phyloP scores from a whole-genome alignment of 2,888 invertebrate species.

The Phyllotreta cruciferae region DNA sequence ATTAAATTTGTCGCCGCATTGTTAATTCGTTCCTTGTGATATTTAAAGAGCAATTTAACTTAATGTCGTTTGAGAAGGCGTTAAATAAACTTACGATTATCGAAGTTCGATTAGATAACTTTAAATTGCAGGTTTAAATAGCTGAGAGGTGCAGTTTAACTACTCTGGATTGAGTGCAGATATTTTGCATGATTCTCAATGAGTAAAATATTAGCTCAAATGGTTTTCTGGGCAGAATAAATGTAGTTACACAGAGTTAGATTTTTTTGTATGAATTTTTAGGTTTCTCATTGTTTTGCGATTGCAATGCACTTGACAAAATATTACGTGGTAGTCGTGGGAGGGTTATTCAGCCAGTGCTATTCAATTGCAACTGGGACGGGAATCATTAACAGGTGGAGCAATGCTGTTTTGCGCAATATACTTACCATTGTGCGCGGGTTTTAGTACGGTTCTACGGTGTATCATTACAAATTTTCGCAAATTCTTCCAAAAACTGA shows the following conservation, averaged over 20 bases:
- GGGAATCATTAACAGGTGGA: slow-evolving; percentile 51
- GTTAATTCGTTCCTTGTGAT: too few species aligned
- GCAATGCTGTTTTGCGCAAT: slow-evolving; percentile 47
- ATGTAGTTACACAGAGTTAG: slow-evolving; percentile 19
- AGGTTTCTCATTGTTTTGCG: slow-evolving; percentile 10
- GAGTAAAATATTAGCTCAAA: too few species aligned
- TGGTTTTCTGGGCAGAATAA: too few species aligned
- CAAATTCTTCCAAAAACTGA: too few species aligned
- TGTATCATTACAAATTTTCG: too few species aligned
- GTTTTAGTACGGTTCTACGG: slow-evolving; percentile 33
- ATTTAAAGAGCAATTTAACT: too few species aligned
- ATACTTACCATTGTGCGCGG: slow-evolving; percentile 27
- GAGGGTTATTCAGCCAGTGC: slow-evolving; percentile 37
- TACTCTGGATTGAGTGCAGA: too few species aligned
- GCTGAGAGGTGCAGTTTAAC: background rate
- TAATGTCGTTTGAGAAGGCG: too few species aligned
- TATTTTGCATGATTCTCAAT: too few species aligned
- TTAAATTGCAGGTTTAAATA: background rate
- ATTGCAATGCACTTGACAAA: slow-evolving; percentile 40
- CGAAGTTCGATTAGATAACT: too few species aligned
- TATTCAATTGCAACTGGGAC: slow-evolving; percentile 47
- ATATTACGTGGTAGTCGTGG: slow-evolving; percentile 42
- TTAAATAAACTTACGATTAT: too few species aligned
- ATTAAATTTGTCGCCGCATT: too few species aligned
- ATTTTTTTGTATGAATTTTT: slow-evolving; percentile 21